A percentile compares a stretch with the other conserved stretches of the same genome.
Evolutionary conservation across 2,113 vertebrate species (phyloP).

Genomic region (Prochilodus magdalenae): DNA sequence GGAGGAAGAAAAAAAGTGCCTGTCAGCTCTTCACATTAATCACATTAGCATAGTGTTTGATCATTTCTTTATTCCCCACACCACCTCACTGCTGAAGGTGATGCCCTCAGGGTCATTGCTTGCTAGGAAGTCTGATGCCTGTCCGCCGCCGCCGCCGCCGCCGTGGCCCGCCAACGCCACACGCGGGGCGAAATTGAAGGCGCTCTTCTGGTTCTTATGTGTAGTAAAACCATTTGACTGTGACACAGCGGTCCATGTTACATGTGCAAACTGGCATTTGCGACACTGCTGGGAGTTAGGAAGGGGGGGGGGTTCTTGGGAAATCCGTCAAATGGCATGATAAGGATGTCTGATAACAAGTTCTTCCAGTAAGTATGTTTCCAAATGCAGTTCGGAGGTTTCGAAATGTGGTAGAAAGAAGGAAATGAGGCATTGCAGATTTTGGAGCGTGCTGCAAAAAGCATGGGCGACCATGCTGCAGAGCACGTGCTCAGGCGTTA

Average conservation of each 20-base stretch:
- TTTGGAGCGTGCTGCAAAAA: constrained; percentile 25
- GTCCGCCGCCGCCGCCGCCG: constrained; percentile 54
- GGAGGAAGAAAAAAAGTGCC: neutral
- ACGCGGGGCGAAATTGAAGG: constrained; percentile 52
- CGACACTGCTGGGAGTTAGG: no score
- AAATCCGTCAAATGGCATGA: constrained; percentile 71
- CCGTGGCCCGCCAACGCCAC: constrained; percentile 39
- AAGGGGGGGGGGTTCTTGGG: constrained; percentile 65
- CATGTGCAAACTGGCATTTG: constrained; percentile 66
- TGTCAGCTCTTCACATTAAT: constrained; percentile 21
- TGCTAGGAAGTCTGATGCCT: constrained; percentile 6
- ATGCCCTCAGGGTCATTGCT: constrained; percentile 19
- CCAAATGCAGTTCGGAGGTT: constrained; percentile 45
- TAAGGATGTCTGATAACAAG: constrained; percentile 68
- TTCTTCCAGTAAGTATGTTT: constrained; percentile 14
- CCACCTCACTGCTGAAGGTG: constrained; percentile 1
- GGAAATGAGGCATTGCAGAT: constrained; percentile 65
- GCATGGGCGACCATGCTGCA: constrained; percentile 20
- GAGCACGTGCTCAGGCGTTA: neutral
- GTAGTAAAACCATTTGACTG: constrained; percentile 61
- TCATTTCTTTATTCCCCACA: neutral
- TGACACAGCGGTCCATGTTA: constrained; percentile 65
- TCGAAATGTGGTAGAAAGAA: constrained; percentile 58
- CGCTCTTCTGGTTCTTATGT: constrained; percentile 46
- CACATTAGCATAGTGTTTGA: constrained; percentile 16